Evolutionary conservation across 2,888 invertebrate species (phyloP).

Genomic region (Pandemis cinnamomeana): DNA sequence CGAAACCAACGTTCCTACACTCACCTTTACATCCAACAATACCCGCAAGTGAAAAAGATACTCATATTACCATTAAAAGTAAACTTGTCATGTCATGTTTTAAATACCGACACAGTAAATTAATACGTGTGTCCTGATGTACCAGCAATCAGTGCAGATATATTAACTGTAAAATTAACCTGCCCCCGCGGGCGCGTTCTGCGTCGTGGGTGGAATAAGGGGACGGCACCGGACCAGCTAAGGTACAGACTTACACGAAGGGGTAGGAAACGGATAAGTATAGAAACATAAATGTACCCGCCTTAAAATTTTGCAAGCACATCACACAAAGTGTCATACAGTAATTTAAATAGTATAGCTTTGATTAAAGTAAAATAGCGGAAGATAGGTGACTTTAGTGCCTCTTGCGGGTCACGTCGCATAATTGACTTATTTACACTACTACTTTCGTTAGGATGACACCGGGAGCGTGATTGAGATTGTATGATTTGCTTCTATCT

Average conservation of each 20-base stretch:
- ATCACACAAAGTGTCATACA: no score
- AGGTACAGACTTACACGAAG: not conserved
- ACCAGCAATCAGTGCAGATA: slow-evolving; percentile 78
- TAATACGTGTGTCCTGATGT: slow-evolving; percentile 65
- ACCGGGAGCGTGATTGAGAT: no score
- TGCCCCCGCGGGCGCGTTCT: slow-evolving; percentile 55
- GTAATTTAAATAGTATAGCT: no score
- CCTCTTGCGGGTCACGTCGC: no score
- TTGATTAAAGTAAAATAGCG: no score
- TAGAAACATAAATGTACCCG: not conserved
- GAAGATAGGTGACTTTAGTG: no score
- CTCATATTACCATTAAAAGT: slow-evolving; percentile 55
- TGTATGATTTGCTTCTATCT: no score
- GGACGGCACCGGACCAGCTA: not conserved
- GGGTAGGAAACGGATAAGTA: not conserved
- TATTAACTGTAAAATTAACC: slow-evolving; percentile 76
- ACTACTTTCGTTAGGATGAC: no score
- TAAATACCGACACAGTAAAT: slow-evolving; percentile 61
- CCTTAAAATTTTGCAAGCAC: no score
- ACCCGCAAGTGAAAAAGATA: slow-evolving; percentile 30
- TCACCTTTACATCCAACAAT: slow-evolving; percentile 29
- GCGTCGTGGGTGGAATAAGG: slow-evolving; percentile 50
- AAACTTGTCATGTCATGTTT: slow-evolving; percentile 55
- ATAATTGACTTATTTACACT: no score
- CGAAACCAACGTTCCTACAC: slow-evolving; percentile 7